phyloP scores from a whole-genome alignment of 2,113 vertebrate genomes.

The Cryptomyrus ogoouensis region DNA sequence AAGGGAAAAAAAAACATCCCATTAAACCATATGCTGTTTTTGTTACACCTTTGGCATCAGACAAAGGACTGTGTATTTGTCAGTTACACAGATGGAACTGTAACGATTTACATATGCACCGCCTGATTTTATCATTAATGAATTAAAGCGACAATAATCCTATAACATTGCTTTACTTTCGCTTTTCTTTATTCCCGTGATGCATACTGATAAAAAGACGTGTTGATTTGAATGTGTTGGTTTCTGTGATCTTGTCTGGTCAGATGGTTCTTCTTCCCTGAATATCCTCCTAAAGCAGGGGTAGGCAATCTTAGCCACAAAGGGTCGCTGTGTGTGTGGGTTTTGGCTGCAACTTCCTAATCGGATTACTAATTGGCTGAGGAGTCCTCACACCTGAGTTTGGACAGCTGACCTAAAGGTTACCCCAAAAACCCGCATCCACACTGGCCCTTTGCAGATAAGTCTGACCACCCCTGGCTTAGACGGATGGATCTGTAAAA shows the following conservation, averaged over 20 bases:
- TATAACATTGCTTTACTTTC: not conserved
- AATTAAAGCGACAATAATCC: not conserved
- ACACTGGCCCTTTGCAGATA: too few relatives aligned
- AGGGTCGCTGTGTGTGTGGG: too few relatives aligned
- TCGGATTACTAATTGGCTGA: too few relatives aligned
- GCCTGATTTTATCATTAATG: not conserved
- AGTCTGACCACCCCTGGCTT: too few relatives aligned
- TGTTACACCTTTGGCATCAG: conserved; percentile 17
- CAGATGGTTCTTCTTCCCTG: not conserved
- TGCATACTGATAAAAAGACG: not conserved
- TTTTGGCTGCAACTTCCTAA: too few relatives aligned
- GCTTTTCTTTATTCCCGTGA: too few relatives aligned
- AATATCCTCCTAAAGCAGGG: not conserved
- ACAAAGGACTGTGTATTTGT: not conserved
- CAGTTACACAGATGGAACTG: not conserved
- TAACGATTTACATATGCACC: conserved; percentile 8
- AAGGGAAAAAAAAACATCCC: conserved; percentile 4
- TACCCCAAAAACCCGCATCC: too few relatives aligned
- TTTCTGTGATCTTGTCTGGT: not conserved
- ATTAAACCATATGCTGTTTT: conserved; percentile 33
- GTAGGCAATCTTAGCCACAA: too few relatives aligned
- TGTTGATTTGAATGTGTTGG: not conserved
- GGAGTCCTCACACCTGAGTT: too few relatives aligned
- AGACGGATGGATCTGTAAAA: not conserved
- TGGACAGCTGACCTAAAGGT: too few relatives aligned